A percentile compares a stretch with the other conserved stretches of the same genome.
Conservation (phyloP, 1,140 invertebrate species). For the Drosophila virilis region DNA sequence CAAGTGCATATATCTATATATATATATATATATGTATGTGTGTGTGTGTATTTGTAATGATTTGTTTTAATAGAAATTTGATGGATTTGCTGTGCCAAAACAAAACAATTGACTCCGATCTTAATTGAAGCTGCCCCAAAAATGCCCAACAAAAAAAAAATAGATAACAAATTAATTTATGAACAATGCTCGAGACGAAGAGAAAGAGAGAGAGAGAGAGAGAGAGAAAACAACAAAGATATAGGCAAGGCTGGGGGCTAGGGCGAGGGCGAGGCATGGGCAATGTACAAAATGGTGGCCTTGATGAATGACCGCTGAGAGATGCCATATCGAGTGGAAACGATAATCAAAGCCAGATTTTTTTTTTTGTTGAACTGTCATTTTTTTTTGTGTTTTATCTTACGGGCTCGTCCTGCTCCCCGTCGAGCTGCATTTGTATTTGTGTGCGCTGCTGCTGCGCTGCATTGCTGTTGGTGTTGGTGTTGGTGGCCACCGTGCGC, state of each 20-base stretch:
- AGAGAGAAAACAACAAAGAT: slow-evolving; percentile 16
- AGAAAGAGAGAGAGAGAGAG: slow-evolving; percentile 18
- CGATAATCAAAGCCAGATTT: slow-evolving; percentile 34
- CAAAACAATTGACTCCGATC: slow-evolving; percentile 63
- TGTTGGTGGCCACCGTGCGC: slow-evolving; percentile 31
- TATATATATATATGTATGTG: slow-evolving; percentile 17
- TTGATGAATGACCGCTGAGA: slow-evolving; percentile 61
- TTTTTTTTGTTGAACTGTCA: slow-evolving; percentile 12
- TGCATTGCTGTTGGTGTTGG: not conserved
- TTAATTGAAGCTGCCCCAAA: slow-evolving; percentile 39
- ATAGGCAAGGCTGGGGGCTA: not conserved
- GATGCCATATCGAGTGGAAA: slow-evolving; percentile 39
- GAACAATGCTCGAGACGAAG: slow-evolving; percentile 27
- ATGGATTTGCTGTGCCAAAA: slow-evolving; percentile 52
- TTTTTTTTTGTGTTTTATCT: slow-evolving; percentile 38
- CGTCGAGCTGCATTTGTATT: slow-evolving; percentile 18
- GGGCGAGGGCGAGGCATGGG: slow-evolving; percentile 22
- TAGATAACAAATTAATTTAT: slow-evolving; percentile 73
- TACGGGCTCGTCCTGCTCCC: slow-evolving; percentile 57
- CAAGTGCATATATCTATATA: not conserved
- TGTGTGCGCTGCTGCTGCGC: slow-evolving; percentile 10
- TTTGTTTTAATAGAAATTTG: slow-evolving; percentile 42
- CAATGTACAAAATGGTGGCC: slow-evolving; percentile 65
- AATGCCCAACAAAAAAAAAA: slow-evolving; percentile 32
- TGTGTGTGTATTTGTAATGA: slow-evolving; percentile 17